Evolutionary conservation across 2,113 vertebrate genomes (phyloP), one percentile per base, ranked within the genome.

Genomic region (Papio anubis): DNA sequence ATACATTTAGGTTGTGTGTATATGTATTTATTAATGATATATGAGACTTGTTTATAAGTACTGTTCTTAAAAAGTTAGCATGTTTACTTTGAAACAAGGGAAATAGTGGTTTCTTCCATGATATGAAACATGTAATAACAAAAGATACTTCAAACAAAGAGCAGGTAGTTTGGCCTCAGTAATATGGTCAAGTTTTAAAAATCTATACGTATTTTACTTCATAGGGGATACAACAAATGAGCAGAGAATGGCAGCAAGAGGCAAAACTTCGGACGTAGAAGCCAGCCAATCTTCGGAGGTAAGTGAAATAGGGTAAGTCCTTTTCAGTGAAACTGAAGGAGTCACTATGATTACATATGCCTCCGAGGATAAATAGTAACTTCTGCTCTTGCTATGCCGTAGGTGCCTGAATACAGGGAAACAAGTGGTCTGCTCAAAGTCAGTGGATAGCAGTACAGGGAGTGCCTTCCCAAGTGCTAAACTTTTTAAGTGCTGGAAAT

Each of bases 151-250:
- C 27, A 82, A 52, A 76, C 23, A 88, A 86, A 50, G n/a, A 72
- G 50, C 43, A 93, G 55, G 79, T 23, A 89, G 7, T 93, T 79
- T 91, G 45, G 12, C 14, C 55, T 79, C 78, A 64, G 5, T n/a
- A 50, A 11, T n/a, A 38, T 84, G 8, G 23, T 93, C 70, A 91
- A 55, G 32, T 70, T 93, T 76, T 64, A 4, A 68, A 18, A 16
- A 4, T 20, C 18, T 18, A 20, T 20, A 8, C 2, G 16, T 68
- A n/a, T 91, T 82, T 90, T 88, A 57, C 17, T 73, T 94, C 59
- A 21, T 97, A 99, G 99, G 99, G n/a, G 99, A 99, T 73, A 99
- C 99, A 1, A 20, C 91, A 55, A 98, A 99, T 57, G 99, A 99
- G 23, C 98, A 98, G 97, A 98, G 95, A 81, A 96, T 93, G 96